Conservation (phyloP, 1,140 invertebrate species). For the Drosophila nigromelanica region DNA sequence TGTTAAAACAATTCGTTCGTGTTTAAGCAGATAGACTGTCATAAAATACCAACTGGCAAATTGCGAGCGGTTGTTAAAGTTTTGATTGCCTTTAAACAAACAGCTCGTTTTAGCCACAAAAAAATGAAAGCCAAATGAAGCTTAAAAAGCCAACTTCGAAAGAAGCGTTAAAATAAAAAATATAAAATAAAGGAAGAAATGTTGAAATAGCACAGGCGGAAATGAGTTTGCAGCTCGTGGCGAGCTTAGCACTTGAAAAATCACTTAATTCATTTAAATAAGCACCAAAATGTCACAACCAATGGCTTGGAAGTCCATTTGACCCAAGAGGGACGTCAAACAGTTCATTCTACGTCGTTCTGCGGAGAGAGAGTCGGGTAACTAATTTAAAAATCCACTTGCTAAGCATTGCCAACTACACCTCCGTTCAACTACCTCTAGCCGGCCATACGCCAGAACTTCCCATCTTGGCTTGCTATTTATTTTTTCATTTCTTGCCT, state of each 20-base stretch:
- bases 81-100: slow-evolving; percentile 74
- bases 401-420: slow-evolving; percentile 65
- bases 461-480: slow-evolving; percentile 42
- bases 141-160: slow-evolving; percentile 47
- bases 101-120: slow-evolving; percentile 69
- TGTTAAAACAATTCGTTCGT: slow-evolving; percentile 12
- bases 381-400: slow-evolving; percentile 82
- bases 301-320: slow-evolving; percentile 64
- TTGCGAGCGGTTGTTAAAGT: slow-evolving; percentile 58
- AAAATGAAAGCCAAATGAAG: slow-evolving; percentile 61
- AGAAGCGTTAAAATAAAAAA: background rate
- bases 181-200: slow-evolving; percentile 4
- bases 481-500: slow-evolving; percentile 77
- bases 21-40: slow-evolving; percentile 28
- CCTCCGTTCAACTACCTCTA: slow-evolving; percentile 4
- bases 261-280: slow-evolving; percentile 83
- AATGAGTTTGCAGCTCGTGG: slow-evolving; percentile 77
- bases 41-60: slow-evolving; percentile 25
- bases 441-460: slow-evolving; percentile 3
- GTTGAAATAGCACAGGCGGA: slow-evolving; percentile 48
- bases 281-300: slow-evolving; percentile 66
- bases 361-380: slow-evolving; percentile 48
- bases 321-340: slow-evolving; percentile 45
- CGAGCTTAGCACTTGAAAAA: slow-evolving; percentile 79
- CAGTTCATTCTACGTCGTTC: slow-evolving; percentile 14